Evolutionary conservation across 2,113 vertebrate species (phyloP).

Genomic region (Apaloderma vittatum): DNA sequence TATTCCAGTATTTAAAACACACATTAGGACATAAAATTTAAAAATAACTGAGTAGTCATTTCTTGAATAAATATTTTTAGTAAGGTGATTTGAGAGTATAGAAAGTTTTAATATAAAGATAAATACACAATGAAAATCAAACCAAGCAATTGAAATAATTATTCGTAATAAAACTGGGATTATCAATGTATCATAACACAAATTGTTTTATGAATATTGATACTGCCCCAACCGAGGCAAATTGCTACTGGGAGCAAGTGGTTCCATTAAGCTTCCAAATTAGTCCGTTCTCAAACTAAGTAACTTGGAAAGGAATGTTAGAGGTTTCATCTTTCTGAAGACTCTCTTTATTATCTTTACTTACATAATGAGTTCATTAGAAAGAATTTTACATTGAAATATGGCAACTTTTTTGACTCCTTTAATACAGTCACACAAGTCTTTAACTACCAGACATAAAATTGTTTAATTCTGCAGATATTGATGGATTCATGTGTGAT

Average conservation of each 20-base stretch:
- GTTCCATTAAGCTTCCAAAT: not conserved
- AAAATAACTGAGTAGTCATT: too few relatives aligned
- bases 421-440: not conserved
- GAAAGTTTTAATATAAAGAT: not conserved
- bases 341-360: slow-evolving; percentile 24
- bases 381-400: slow-evolving; percentile 36
- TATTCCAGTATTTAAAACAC: not conserved
- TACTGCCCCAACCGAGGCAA: not conserved
- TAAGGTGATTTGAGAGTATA: not conserved
- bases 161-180: not conserved
- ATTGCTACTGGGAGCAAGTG: not conserved
- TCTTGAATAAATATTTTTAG: not conserved
- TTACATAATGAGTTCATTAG: slow-evolving; percentile 28
- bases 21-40: not conserved
- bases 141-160: not conserved
- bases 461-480: slow-evolving; percentile 12
- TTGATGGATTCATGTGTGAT: slow-evolving; percentile 25
- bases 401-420: slow-evolving; percentile 7
- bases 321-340: slow-evolving; percentile 12
- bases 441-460: slow-evolving; percentile 34
- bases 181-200: not conserved
- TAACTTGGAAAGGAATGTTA: not conserved
- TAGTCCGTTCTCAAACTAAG: not conserved
- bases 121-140: not conserved
- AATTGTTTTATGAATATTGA: not conserved